Conservation (phyloP, 2,113 vertebrate species). For the Pluvianellus socialis region DNA sequence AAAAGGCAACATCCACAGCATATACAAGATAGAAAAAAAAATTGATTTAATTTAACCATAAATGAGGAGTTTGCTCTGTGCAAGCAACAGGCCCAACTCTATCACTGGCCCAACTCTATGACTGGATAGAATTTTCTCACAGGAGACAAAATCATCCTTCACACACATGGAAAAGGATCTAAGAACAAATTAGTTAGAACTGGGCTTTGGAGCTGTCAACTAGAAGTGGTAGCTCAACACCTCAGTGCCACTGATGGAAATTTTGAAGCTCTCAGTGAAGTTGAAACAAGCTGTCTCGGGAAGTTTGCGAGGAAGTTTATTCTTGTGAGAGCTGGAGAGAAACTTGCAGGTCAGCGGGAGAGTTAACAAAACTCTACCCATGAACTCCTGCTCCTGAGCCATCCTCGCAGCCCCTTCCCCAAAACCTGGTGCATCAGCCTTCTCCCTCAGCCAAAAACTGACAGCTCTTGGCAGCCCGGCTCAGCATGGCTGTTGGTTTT, state of each 20-base stretch:
- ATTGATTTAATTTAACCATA: neutral
- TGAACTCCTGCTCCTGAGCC: neutral
- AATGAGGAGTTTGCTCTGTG: neutral
- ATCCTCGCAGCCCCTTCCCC: neutral
- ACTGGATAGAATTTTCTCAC: neutral
- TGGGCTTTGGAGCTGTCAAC: neutral
- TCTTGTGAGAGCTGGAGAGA: neutral
- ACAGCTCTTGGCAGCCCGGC: neutral
- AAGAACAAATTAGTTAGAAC: neutral
- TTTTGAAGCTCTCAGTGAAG: neutral
- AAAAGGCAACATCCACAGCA: neutral
- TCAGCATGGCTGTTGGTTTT: neutral
- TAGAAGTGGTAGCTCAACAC: neutral
- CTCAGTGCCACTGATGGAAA: neutral
- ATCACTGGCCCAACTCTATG: neutral
- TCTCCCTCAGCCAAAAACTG: neutral
- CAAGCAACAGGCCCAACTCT: neutral
- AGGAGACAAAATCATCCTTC: neutral
- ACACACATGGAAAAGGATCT: neutral
- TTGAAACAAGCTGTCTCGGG: neutral
- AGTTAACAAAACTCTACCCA: neutral
- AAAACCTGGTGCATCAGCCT: neutral
- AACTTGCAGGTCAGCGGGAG: neutral
- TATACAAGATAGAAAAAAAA: neutral
- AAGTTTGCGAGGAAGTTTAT: neutral